Evolutionary conservation across 2,113 vertebrate genomes (phyloP), one percentile per base, ranked within the genome.

Genomic region (Nansenia antarctica): DNA sequence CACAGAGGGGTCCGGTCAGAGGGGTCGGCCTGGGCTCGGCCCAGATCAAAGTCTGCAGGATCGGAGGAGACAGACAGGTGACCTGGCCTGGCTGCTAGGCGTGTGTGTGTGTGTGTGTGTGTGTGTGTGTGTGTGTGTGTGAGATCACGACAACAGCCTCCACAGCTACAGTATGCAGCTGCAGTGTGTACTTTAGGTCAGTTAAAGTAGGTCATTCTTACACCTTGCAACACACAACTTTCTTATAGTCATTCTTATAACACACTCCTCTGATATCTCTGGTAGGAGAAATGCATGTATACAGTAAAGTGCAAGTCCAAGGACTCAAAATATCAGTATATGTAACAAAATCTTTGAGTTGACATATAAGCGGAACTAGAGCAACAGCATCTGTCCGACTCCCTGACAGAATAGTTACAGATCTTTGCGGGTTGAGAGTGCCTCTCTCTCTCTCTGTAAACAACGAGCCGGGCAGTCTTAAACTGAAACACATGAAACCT

Each of bases 381-480:
- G 55, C 18, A 59, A 20, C 9, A 31, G 3, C 15, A 59, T 59
- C 55, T 31, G 5, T 31, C 29, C 15, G 15, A 73, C 14, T 42
- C 37, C 37, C 37, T n/a, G 65, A 70, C 73, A 70, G 69, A 78
- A 79, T 81, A 73, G 58, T 74, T 75, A 69, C 74, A 27, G 70
- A 87, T n/a, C n/a, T n/a, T n/a, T n/a, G n/a, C 87, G 85, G 77
- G 71, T 82, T 83, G 80, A 78, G 79, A 83, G 85, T 82, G 79
- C 27, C 31, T 72, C 81, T 81, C 72, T 74, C 30, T 18, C 67
- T 69, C 63, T 24, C 2, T 65, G 68, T 83, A 83, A 87, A 88
- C 83, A 87, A 82, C 29, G 64, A 63, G 20, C 79, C 32, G 27
- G 55, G 76, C 77, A 66, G 42, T 35, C 22, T 63, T 85, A 82